Evolutionary conservation across 2,888 invertebrate species (phyloP), one percentile per base, ranked within the genome.

Genomic region (Notocelia uddmanniana): DNA sequence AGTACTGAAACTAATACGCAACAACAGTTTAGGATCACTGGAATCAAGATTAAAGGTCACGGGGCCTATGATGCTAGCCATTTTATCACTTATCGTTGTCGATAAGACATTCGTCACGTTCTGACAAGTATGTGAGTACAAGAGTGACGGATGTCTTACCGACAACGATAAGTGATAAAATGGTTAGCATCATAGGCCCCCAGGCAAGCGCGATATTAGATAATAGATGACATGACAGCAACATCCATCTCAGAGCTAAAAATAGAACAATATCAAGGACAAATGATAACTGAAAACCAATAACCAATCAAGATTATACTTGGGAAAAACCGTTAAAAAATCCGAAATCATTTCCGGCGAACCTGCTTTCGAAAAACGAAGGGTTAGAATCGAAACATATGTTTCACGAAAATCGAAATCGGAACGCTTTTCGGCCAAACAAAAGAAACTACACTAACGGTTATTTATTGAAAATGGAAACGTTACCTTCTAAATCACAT

Each of bases 1-100:
- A 66, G 57, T 64, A 64, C 21, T 64, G 70, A 45, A 71, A 67
- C 60, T 52, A 48, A 73, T 64, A 64, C 72, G 50, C 55, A 52
- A 62, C 60, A 48, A 68, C 60, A 54, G 64, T 73, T 18, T 72
- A 55, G n/a, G 26, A 59, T 68, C 63, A 41, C 68, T 58, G 54
- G n/a, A 37, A 79, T 77, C 78, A 79, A 77, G 77, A 79, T 68
- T 73, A 80, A 81, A 84, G 80, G 81, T 83, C 83, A 80, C n/a
- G n/a, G n/a, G n/a, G n/a, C n/a, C n/a, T n/a, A n/a, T n/a, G n/a
- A n/a, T n/a, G n/a, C n/a, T n/a, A n/a, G n/a, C n/a, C n/a, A n/a
- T n/a, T n/a, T n/a, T n/a, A n/a, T n/a, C n/a, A n/a, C n/a, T n/a
- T n/a, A n/a, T n/a, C n/a, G n/a, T n/a, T n/a, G n/a, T n/a, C n/a